Conservation (phyloP, 2,888 invertebrate genomes). For the Chymomyza caudatula region DNA sequence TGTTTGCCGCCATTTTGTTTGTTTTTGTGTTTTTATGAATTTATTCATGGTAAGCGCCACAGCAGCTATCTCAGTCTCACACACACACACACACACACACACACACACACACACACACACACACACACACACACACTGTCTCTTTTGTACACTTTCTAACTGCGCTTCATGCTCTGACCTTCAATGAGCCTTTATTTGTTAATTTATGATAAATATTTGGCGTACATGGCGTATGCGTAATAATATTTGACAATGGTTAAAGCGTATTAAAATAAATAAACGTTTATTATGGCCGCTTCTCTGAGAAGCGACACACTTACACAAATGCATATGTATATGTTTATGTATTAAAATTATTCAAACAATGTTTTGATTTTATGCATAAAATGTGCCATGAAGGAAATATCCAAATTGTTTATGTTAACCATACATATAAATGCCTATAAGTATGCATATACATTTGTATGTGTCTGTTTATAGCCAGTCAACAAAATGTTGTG, state of each 20-base stretch:
- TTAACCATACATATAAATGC: conserved; percentile 19
- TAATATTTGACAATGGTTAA: conserved; percentile 59
- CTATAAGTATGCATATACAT: conserved; percentile 10
- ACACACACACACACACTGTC: no score
- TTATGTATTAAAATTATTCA: conserved; percentile 47
- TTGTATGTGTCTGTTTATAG: not conserved
- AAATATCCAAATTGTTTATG: conserved; percentile 65
- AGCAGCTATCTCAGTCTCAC: not conserved
- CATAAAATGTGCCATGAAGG: conserved; percentile 33
- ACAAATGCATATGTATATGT: conserved; percentile 8
- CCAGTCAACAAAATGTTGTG: not conserved
- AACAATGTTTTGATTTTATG: conserved; percentile 46
- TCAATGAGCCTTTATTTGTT: conserved; percentile 65
- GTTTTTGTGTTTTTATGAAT: conserved; percentile 65
- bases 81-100: no score
- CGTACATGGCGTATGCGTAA: conserved; percentile 65
- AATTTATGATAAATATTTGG: conserved; percentile 71
- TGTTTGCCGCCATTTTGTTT: conserved; percentile 29
- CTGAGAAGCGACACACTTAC: no score
- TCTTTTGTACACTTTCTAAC: conserved; percentile 23
- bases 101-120: no score
- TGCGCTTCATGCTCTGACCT: conserved; percentile 31
- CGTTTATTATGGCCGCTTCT: conserved; percentile 42
- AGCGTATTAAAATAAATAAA: conserved; percentile 62
- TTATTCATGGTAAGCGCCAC: conserved; percentile 47